Evolutionary conservation across 2,888 invertebrate genomes (phyloP).

Genomic region (Slavum lentiscoides): DNA sequence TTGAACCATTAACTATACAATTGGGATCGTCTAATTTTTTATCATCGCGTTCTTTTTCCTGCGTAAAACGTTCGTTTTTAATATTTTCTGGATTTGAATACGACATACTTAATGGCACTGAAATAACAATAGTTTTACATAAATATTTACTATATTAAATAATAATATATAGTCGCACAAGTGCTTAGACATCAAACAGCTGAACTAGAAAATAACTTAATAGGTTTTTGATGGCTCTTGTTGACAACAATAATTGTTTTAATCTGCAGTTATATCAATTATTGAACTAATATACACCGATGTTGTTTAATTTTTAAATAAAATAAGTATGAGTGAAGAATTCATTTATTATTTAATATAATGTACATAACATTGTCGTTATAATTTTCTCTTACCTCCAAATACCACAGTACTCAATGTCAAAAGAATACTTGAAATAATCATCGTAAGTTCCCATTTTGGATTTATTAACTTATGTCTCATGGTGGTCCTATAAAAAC

Average conservation of each 20-base stretch:
- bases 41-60: conserved; percentile 3
- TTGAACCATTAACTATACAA: conserved; percentile 62
- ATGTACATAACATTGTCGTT: not conserved
- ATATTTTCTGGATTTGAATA: conserved; percentile 35
- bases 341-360: too few species aligned
- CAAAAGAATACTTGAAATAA: conserved; percentile 21
- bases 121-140: conserved; percentile 12
- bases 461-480: conserved; percentile 19
- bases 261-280: too few species aligned
- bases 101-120: conserved; percentile 48
- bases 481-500: conserved; percentile 26
- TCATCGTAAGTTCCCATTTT: conserved; percentile 25
- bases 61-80: conserved; percentile 12
- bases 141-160: not conserved
- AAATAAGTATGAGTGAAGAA: too few species aligned
- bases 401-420: conserved; percentile 28
- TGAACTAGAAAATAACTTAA: not conserved
- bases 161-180: not conserved
- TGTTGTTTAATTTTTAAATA: too few species aligned
- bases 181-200: not conserved
- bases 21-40: conserved; percentile 5
- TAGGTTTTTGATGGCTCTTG: not conserved
- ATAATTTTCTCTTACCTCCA: conserved; percentile 23
- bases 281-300: too few species aligned
- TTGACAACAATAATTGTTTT: not conserved